Evolutionary conservation across 92 coral and sea anemone genomes (phyloP).

Genomic region (Zoanthus gigantus): DNA sequence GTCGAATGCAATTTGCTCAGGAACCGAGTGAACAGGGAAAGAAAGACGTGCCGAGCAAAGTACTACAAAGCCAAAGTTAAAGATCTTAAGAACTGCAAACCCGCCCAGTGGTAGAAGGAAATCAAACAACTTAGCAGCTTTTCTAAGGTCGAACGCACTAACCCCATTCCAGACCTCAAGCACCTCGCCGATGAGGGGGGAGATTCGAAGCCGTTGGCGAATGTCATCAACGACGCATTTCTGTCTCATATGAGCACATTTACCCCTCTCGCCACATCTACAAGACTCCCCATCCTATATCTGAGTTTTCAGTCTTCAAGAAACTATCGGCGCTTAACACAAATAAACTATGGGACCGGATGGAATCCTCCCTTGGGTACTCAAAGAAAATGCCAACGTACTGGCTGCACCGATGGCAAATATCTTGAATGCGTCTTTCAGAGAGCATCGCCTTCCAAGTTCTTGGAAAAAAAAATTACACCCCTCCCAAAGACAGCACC

Average conservation of each 20-base stretch:
- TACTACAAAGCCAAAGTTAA: slow-evolving; percentile 44
- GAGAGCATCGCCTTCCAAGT: neutral
- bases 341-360: neutral
- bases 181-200: slow-evolving; percentile 44
- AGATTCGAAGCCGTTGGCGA: slow-evolving; percentile 34
- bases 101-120: slow-evolving; percentile 50
- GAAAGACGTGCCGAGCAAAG: slow-evolving; percentile 39
- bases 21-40: slow-evolving; percentile 34
- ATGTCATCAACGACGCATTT: slow-evolving; percentile 32
- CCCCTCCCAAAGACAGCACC: neutral
- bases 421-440: neutral
- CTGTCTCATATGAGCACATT: slow-evolving; percentile 21
- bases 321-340: slow-evolving; percentile 23
- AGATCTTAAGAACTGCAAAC: slow-evolving; percentile 40
- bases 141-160: neutral
- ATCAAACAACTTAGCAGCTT: slow-evolving; percentile 48
- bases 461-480: slow-evolving; percentile 5
- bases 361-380: slow-evolving; percentile 8
- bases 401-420: slow-evolving; percentile 3
- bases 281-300: slow-evolving; percentile 41
- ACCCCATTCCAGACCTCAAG: slow-evolving; percentile 8
- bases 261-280: slow-evolving; percentile 16
- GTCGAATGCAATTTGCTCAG: slow-evolving; percentile 24
- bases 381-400: slow-evolving; percentile 11
- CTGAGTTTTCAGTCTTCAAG: slow-evolving; percentile 44